These are phyloP conservation scores for Physella acuta DNA, from an alignment of 1,140 invertebrate species.

Conservation along the genomic window DNA sequence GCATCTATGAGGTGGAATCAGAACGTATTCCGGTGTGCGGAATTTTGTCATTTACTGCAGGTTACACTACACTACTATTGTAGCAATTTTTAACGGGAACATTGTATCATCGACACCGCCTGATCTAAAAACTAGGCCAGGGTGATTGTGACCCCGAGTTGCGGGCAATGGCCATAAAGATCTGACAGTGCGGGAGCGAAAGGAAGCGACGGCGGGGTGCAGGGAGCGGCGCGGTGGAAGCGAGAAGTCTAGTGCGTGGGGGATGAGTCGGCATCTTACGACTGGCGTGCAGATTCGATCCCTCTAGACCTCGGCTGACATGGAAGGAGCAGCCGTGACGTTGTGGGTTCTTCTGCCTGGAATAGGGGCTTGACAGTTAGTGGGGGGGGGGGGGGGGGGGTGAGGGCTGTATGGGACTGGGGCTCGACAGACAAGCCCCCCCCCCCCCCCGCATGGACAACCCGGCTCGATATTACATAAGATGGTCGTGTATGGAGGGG, in stretches of 20 bases:
- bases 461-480: no score
- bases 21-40: no score
- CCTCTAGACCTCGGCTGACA: not conserved
- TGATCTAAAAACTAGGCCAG: slow-evolving; percentile 9
- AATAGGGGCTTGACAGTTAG: not conserved
- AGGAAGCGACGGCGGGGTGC: not conserved
- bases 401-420: not conserved
- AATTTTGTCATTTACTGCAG: no score
- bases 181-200: not conserved
- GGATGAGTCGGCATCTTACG: not conserved
- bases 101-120: not conserved
- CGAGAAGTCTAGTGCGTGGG: not conserved
- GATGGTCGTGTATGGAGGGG: no score
- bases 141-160: slow-evolving; percentile 7
- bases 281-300: not conserved
- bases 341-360: not conserved
- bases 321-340: not conserved
- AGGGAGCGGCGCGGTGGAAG: not conserved
- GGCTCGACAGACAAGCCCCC: not conserved
- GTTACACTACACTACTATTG: no score
- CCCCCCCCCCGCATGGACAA: no score
- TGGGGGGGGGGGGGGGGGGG: slow-evolving; percentile 4
- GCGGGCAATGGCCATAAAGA: slow-evolving; percentile 14
- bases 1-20: no score
- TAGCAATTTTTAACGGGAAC: no score